Conservation (phyloP, 2,888 invertebrate genomes). For the Drosophila aldrichi region DNA sequence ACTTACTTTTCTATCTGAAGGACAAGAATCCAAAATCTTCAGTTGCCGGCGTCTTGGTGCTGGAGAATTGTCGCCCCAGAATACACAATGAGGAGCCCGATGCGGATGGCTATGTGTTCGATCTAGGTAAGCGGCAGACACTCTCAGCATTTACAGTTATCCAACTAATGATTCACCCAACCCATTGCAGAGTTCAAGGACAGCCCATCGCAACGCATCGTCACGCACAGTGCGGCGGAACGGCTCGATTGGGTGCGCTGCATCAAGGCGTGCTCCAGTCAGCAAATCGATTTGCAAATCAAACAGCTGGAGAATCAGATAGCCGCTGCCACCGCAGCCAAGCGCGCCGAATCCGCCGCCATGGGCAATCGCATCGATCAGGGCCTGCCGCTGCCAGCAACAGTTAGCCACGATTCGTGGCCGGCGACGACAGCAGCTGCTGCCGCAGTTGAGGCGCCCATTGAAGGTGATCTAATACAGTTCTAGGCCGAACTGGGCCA, state of each 20-base stretch:
- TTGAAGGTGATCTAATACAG: constrained; percentile 88
- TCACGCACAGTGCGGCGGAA: constrained; percentile 92
- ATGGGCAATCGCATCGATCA: constrained; percentile 86
- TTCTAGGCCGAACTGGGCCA: constrained; percentile 70
- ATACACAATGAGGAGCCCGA: constrained; percentile 87
- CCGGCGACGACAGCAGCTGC: not conserved
- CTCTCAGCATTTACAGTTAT: not conserved
- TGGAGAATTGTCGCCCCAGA: constrained; percentile 94
- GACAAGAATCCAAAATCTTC: constrained; percentile 95
- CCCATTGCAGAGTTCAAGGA: constrained; percentile 91
- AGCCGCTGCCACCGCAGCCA: constrained; percentile 37
- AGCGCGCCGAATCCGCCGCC: not conserved
- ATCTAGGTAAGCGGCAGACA: constrained; percentile 88
- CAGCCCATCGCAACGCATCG: constrained; percentile 92
- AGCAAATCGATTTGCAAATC: constrained; percentile 91
- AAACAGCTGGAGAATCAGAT: constrained; percentile 87
- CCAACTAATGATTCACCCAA: not conserved
- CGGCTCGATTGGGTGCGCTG: constrained; percentile 94
- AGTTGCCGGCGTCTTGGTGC: constrained; percentile 93
- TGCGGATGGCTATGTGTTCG: constrained; percentile 91
- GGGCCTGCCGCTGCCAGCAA: constrained; percentile 87
- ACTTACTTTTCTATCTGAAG: constrained; percentile 96
- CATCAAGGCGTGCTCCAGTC: constrained; percentile 93
- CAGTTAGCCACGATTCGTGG: not conserved
- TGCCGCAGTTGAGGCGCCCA: constrained; percentile 63